Conservation (phyloP, 2,113 vertebrate species). For the Crotalus horridus region DNA sequence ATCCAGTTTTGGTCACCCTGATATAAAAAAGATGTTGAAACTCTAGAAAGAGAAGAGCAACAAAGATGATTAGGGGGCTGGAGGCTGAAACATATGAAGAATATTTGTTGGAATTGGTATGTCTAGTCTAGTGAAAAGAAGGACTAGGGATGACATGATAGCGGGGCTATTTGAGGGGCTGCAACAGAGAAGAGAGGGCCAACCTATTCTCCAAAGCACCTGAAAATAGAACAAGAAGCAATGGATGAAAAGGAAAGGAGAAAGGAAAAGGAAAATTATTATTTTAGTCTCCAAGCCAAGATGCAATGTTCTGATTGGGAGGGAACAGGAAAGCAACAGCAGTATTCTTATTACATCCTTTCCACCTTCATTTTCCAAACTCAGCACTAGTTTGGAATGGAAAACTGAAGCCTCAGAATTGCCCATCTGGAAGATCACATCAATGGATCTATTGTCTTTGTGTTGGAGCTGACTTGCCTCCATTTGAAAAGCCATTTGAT, state of each 20-base stretch:
- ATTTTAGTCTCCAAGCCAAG: background rate
- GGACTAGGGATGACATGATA: background rate
- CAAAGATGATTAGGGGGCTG: background rate
- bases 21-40: background rate
- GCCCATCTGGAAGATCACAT: background rate
- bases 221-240: no score
- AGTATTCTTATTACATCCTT: background rate
- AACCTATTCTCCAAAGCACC: background rate
- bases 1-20: background rate
- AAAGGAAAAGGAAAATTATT: fast-evolving
- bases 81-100: background rate
- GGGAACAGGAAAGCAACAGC: background rate
- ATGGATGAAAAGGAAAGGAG: no score
- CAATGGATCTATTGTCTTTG: background rate
- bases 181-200: background rate
- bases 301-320: background rate
- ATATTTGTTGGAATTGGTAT: background rate
- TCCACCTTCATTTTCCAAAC: background rate
- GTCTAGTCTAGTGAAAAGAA: background rate
- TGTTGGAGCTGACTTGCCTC: background rate
- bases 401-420: background rate
- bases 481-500: background rate
- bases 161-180: background rate
- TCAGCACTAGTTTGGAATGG: background rate
- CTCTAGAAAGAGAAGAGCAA: background rate